Percentiles rank a stretch among this genome's conserved stretches.
Evolutionary conservation across 2,113 vertebrate species (phyloP).

Genomic region (Eurypyga helias): DNA sequence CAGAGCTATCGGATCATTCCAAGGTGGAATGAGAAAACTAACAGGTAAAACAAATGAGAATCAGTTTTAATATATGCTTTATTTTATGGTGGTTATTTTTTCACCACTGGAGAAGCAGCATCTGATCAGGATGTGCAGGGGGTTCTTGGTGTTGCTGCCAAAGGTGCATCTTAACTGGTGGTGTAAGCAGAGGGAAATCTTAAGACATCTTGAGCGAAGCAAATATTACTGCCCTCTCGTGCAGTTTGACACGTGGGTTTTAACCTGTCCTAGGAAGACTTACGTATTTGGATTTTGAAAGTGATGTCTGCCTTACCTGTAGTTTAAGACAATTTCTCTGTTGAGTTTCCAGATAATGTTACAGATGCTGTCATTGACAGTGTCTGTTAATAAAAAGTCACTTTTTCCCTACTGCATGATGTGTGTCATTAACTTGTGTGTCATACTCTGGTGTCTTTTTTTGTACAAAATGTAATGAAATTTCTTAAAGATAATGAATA

Average conservation of each 20-base stretch:
- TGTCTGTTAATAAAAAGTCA: background rate
- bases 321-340: background rate
- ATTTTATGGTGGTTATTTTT: background rate
- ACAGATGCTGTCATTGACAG: background rate
- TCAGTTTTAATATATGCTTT: background rate
- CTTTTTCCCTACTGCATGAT: background rate
- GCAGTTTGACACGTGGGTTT: background rate
- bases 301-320: background rate
- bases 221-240: background rate
- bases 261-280: background rate
- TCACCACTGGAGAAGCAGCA: background rate
- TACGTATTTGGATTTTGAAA: background rate
- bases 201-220: background rate
- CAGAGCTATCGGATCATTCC: background rate
- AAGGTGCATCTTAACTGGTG: background rate
- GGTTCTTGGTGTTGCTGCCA: background rate
- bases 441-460: background rate
- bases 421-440: too few relatives aligned
- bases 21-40: background rate
- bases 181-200: background rate
- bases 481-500: background rate
- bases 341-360: background rate
- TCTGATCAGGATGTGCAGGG: background rate
- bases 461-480: background rate
- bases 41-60: background rate